Conservation (phyloP, 2,113 vertebrate genomes). For the Scortum barcoo region DNA sequence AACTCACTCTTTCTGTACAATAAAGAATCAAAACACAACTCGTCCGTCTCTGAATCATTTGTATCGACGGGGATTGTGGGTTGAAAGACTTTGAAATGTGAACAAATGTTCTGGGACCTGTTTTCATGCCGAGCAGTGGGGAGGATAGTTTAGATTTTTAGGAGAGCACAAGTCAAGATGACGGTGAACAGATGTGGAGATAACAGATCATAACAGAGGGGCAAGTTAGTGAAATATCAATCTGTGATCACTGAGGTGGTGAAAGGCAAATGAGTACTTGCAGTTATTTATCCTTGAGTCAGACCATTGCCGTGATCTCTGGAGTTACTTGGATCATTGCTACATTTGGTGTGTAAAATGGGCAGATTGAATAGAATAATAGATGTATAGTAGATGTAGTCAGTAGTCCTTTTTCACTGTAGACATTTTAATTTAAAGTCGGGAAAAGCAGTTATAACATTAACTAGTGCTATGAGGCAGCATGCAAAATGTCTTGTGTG, state of each 20-base stretch:
- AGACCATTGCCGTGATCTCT: not conserved
- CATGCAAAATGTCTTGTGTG: too few relatives aligned
- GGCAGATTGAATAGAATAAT: not conserved
- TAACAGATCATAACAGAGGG: too few relatives aligned
- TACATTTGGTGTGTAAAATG: not conserved
- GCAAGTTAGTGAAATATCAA: too few relatives aligned
- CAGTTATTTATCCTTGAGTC: not conserved
- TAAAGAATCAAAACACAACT: conserved; percentile 87
- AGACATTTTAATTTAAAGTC: too few relatives aligned
- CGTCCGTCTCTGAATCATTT: not conserved
- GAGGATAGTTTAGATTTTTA: not conserved
- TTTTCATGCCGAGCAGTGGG: not conserved
- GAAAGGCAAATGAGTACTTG: not conserved
- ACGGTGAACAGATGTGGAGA: not conserved
- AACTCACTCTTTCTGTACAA: conserved; percentile 88
- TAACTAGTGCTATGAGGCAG: not conserved
- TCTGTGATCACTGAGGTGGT: not conserved
- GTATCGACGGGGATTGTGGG: not conserved
- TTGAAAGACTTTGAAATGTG: not conserved
- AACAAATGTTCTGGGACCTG: not conserved
- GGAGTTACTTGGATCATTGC: not conserved
- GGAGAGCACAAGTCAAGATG: not conserved
- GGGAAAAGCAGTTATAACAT: too few relatives aligned
- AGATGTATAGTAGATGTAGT: too few relatives aligned
- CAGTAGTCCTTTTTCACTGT: too few relatives aligned